These are phyloP conservation scores for Tromatobia lineatoria DNA, from an alignment of 2,888 invertebrate species.

Conservation along the genomic window DNA sequence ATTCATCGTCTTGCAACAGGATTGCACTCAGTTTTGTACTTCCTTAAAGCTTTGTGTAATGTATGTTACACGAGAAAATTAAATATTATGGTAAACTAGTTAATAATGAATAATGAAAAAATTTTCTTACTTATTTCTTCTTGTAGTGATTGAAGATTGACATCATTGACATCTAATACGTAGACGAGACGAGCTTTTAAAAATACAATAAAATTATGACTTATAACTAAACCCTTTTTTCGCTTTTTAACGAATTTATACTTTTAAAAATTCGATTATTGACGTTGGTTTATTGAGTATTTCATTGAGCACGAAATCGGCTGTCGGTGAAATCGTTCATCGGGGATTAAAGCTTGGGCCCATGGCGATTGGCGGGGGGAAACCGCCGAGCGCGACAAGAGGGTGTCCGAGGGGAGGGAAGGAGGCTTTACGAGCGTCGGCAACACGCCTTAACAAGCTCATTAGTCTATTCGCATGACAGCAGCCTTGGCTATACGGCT, in stretches of 20 bases:
- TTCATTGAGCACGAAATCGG: constrained; percentile 23
- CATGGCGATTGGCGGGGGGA: constrained; percentile 33
- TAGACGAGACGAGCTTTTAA: too few relatives aligned
- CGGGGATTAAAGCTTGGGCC: constrained; percentile 53
- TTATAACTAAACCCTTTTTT: too few relatives aligned
- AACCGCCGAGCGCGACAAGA: constrained; percentile 51
- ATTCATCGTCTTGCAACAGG: constrained; percentile 42
- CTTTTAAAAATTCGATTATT: constrained; percentile 14
- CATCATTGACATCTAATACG: too few relatives aligned
- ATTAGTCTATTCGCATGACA: constrained; percentile 81
- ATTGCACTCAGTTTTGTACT: not conserved
- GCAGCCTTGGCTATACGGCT: constrained; percentile 59
- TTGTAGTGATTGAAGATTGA: too few relatives aligned
- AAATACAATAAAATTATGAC: too few relatives aligned
- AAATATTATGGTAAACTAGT: not conserved
- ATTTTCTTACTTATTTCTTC: not conserved
- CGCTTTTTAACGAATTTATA: too few relatives aligned
- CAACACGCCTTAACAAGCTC: constrained; percentile 80
- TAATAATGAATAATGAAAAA: not conserved
- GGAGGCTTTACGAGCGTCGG: constrained; percentile 70
- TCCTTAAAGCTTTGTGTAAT: not conserved
- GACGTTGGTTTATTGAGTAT: not conserved
- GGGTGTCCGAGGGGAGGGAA: constrained; percentile 47
- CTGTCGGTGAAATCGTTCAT: constrained; percentile 46
- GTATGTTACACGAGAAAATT: not conserved